Evolutionary conservation across 2,113 vertebrate species (phyloP), one percentile per base, ranked within the genome.

Genomic region (Psettodes erumei): DNA sequence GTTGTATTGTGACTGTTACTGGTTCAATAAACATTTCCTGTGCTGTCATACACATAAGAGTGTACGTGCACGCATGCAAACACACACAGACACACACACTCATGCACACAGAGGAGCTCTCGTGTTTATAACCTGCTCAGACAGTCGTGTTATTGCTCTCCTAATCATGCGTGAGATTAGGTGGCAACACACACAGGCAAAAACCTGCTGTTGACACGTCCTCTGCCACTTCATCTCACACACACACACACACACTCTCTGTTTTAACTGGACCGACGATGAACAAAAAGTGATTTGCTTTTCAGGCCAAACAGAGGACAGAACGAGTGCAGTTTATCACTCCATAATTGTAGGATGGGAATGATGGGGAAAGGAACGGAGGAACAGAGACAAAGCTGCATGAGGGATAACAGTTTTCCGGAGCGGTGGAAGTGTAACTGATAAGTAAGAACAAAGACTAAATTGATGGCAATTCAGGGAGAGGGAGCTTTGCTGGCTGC

Each of bases 101-200:
- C 19, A 60, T 38, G 69, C 48, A 62, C n/a, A 62, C 54, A 62
- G 18, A 37, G 32, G 51, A 28, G 76, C 64, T 50, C 54, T 50
- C 58, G 35, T 65, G 79, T 84, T 77, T 56, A 80, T 81, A 90
- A 88, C 84, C 76, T 77, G 84, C 74, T 84, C 84, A 86, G 84
- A 87, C 87, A 91, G 82, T 86, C 28, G 82, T 87, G 86, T 85
- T 87, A 90, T 89, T 91, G 86, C 86, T 86, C 81, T 76, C 74
- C 78, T 91, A 89, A 91, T 89, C 89, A 89, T 86, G 87, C 80
- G 65, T 91, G 90, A 89, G 89, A 90, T 90, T 84, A 89, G 85
- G 79, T 86, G 79, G 81, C 84, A 88, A 77, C 63, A 84, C 83
- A 84, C 83, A 85, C 70, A 72, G 73, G 78, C 63, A 72, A 83